phyloP scores from a whole-genome alignment of 2,113 vertebrate genomes.

The Phalacrocorax pelagicus region DNA sequence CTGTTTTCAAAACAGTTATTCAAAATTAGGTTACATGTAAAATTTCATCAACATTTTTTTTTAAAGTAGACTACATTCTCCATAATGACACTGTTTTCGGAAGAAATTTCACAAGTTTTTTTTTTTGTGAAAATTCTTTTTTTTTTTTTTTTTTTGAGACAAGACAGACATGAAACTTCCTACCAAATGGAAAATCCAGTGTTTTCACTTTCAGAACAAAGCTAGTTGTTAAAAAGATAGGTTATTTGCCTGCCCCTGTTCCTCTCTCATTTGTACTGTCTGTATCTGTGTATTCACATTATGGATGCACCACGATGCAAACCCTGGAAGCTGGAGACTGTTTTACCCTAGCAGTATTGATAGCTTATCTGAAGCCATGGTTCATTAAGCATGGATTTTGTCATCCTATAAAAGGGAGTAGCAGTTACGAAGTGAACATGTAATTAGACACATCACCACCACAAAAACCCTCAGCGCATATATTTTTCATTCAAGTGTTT shows the following conservation, averaged over 20 bases:
- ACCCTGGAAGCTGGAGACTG: not conserved
- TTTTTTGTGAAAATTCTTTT: accelerated
- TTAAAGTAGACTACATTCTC: not conserved
- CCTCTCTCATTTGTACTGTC: not conserved
- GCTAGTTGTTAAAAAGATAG: not conserved
- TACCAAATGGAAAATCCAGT: not conserved
- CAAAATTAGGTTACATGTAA: not conserved
- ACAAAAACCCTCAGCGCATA: not conserved
- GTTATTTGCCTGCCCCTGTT: not conserved
- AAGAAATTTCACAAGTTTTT: not conserved
- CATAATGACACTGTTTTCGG: not conserved
- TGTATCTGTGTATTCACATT: not conserved
- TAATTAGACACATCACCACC: not conserved
- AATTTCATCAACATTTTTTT: not conserved
- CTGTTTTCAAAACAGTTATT: not conserved
- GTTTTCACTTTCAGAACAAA: not conserved
- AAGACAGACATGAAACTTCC: not conserved
- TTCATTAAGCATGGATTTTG: not conserved
- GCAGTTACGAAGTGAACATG: not conserved
- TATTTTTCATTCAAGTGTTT: not conserved
- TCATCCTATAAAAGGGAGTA: not conserved
- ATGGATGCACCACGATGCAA: not conserved
- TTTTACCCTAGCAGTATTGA: not conserved
- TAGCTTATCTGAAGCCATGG: not conserved
- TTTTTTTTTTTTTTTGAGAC: not conserved